Base-by-base conservation (phyloP, 2,888 invertebrate genomes). In the Tinea pellionella region DNA sequence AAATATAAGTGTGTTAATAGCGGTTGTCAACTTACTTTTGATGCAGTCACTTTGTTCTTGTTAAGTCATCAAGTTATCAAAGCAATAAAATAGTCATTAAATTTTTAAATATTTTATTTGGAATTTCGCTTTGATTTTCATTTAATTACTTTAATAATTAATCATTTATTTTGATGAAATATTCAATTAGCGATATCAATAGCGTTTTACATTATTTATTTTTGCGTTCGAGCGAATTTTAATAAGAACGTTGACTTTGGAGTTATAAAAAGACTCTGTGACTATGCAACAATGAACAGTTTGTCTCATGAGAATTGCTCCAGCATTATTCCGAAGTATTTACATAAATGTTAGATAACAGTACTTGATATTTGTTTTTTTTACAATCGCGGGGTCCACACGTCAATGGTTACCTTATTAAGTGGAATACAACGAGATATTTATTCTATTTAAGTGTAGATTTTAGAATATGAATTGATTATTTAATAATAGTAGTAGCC, bases 221-320 rank as follows among this genome's bases (percentile, higher is more conserved):
- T 37, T 37, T n/a, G 9, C 2, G 9, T 37, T 37, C 37, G n/a
- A 6, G 37, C 37, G 9, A 37, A 2, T n/a, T 37, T 37, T 37
- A 37, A 37, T 37, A 37, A n/a, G 37, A 37, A 2, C 37, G 9
- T 37, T 37, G 37, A 37, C 37, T 37, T 37, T 9, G 11, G n/a
- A 37, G 37, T 37, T 37, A 37, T 37, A n/a, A 37, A 37, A 37
- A 37, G n/a, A 2, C n/a, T 37, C 37, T 16, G 41, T 47, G 8
- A n/a, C n/a, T 13, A 4, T 42, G 47, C 47, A 47, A 47, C 47
- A 47, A 47, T 47, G 47, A 15, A 16, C 15, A 16, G 2, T 16
- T 47, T 16, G 47, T 47, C 47, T 47, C 47, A 47, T 47, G 47
- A 47, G 47, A 47, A 47, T 47, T 16, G n/a, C 37, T 37, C 16